These are phyloP conservation scores for Scartelaos histophorus DNA, from an alignment of 2,113 vertebrate genomes.

Conservation along the genomic window DNA sequence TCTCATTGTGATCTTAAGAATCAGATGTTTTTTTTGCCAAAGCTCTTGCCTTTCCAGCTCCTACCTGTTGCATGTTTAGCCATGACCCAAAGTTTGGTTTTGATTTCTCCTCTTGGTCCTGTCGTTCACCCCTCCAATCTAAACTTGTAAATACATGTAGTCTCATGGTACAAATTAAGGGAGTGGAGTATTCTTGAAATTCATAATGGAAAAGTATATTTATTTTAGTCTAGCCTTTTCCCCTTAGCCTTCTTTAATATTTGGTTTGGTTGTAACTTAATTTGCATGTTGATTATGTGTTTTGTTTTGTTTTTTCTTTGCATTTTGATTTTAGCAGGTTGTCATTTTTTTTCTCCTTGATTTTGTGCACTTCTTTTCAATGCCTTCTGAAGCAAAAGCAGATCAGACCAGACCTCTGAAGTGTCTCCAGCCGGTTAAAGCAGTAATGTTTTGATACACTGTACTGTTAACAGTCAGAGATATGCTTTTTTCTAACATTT, in stretches of 20 bases:
- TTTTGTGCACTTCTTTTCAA: slow-evolving; percentile 79
- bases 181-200: slow-evolving; percentile 56
- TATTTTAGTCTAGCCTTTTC: slow-evolving; percentile 69
- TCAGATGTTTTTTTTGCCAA: slow-evolving; percentile 40
- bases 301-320: too few relatives aligned
- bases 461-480: slow-evolving; percentile 88
- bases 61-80: slow-evolving; percentile 26
- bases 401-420: slow-evolving; percentile 47
- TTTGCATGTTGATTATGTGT: slow-evolving; percentile 69
- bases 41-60: slow-evolving; percentile 10
- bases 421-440: slow-evolving; percentile 75
- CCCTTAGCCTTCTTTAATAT: slow-evolving; percentile 35
- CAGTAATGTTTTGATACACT: slow-evolving; percentile 90
- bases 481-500: slow-evolving; percentile 94
- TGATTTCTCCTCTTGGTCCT: slow-evolving; percentile 13
- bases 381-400: slow-evolving; percentile 78
- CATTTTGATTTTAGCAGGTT: slow-evolving; percentile 59
- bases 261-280: slow-evolving; percentile 58
- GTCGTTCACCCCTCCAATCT: slow-evolving; percentile 47
- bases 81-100: slow-evolving; percentile 21
- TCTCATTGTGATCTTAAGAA: slow-evolving; percentile 10
- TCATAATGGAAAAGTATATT: slow-evolving; percentile 65
- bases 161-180: slow-evolving; percentile 57
- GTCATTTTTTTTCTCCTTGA: slow-evolving; percentile 48
- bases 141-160: slow-evolving; percentile 73